Evolutionary conservation across 2,797 vertebrate species (phyloP), one percentile per base, ranked within the genome.

Genomic region (Semaprochilodus insignis): DNA sequence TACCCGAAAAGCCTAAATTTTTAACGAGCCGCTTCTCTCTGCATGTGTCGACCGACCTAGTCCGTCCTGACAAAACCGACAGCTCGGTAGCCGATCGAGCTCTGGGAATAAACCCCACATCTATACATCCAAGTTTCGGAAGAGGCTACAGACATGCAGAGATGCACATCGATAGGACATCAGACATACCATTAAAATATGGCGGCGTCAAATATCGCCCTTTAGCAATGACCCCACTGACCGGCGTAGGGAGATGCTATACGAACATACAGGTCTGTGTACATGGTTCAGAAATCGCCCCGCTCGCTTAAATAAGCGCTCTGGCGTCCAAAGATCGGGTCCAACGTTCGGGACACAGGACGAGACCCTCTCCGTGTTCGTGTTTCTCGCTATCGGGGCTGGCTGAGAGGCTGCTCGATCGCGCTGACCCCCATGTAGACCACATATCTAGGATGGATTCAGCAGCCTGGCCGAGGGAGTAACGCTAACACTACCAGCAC

Each of bases 151-250:
- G 25, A 25, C 14, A 27, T 15, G 36, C 14, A 70, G 40, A 44
- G n/a, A 34, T 79, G 57, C 14, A 23, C 57, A 63, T 67, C 60
- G 63, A 66, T 51, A 21, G 31, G 82, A 74, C 81, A 74, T 70
- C 81, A 63, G 77, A 75, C 78, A 83, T 84, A 55, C 54, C 77
- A 81, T 86, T 86, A 86, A 86, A 88, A 89, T 89, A 88, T 89
- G 88, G 88, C 88, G 87, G 86, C 87, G 81, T 86, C 87, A 85
- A 74, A 88, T 88, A 73, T 87, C 84, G 86, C 86, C 87, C 86
- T 87, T 87, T 83, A 82, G 80, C 74, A 54, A 62, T 83, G 86
- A 87, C 83, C 86, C 85, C 78, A 62, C 36, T n/a, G 67, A 19
- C 67, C 23, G 73, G 40, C 62, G 48, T 48, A 34, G 31, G 57